A percentile compares a stretch with the other conserved stretches of the same genome.
Evolutionary conservation across 2,113 vertebrate species (phyloP).

Genomic region (Ptilonorhynchus violaceus): DNA sequence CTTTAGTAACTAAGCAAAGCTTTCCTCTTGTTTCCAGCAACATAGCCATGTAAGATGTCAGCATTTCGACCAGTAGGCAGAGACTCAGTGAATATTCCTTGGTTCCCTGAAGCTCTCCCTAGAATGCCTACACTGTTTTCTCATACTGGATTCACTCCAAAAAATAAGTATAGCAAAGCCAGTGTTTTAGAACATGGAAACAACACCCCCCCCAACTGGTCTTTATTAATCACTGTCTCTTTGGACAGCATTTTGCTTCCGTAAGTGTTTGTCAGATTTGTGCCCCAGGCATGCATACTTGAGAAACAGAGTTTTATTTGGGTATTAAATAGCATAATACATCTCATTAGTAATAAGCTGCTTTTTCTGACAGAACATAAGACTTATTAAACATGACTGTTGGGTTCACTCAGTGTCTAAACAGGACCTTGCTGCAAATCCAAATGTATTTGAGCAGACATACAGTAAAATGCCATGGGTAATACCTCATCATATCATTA

Average conservation of each 20-base stretch:
- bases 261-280: constrained; percentile 46
- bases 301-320: constrained; percentile 43
- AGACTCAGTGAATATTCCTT: background rate
- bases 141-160: constrained; percentile 27
- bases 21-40: background rate
- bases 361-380: constrained; percentile 12
- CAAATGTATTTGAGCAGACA: background rate
- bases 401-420: background rate
- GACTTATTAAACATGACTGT: constrained; percentile 30
- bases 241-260: constrained; percentile 37
- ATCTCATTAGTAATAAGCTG: constrained; percentile 43
- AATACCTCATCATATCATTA: background rate
- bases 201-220: background rate
- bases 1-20: background rate
- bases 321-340: constrained; percentile 32
- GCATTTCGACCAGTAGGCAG: background rate
- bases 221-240: constrained; percentile 37
- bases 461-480: background rate
- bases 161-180: constrained; percentile 17
- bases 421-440: background rate
- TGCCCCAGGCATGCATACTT: constrained; percentile 42
- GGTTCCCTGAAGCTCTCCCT: background rate
- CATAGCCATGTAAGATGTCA: background rate
- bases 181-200: constrained; percentile 35
- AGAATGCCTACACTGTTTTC: background rate